These are phyloP conservation scores for Threskiornis aethiopicus DNA, from an alignment of 2,797 vertebrate genomes.

Conservation along the genomic window DNA sequence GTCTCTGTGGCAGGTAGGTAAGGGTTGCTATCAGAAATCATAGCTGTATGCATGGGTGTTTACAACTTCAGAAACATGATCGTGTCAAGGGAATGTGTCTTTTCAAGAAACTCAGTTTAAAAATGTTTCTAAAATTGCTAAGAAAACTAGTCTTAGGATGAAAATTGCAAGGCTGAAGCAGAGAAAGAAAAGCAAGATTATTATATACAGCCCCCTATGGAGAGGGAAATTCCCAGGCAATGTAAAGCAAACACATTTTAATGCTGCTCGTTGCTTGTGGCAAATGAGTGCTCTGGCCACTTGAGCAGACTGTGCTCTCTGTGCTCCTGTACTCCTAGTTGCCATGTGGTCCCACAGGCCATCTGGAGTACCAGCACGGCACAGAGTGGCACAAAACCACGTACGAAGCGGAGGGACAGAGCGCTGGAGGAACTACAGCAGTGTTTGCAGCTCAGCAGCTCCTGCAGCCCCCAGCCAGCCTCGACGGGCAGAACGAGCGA, in stretches of 20 bases:
- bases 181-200: neutral
- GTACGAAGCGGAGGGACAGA: neutral
- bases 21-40: neutral
- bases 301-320: neutral
- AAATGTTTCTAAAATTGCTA: neutral
- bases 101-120: neutral
- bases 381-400: neutral
- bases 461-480: neutral
- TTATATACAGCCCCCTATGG: accelerated
- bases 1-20: neutral
- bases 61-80: neutral
- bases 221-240: neutral
- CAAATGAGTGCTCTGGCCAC: neutral
- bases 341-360: neutral
- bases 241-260: neutral
- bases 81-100: neutral
- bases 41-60: accelerated
- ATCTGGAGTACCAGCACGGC: neutral
- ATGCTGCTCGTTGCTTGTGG: neutral
- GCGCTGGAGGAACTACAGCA: neutral
- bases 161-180: neutral
- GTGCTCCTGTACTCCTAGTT: neutral
- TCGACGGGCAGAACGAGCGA: accelerated
- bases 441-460: neutral
- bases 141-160: neutral